A percentile compares a stretch with the other conserved stretches of the same genome.
Evolutionary conservation across 2,797 vertebrate species (phyloP).

Genomic region (Silurus lanzhouensis): DNA sequence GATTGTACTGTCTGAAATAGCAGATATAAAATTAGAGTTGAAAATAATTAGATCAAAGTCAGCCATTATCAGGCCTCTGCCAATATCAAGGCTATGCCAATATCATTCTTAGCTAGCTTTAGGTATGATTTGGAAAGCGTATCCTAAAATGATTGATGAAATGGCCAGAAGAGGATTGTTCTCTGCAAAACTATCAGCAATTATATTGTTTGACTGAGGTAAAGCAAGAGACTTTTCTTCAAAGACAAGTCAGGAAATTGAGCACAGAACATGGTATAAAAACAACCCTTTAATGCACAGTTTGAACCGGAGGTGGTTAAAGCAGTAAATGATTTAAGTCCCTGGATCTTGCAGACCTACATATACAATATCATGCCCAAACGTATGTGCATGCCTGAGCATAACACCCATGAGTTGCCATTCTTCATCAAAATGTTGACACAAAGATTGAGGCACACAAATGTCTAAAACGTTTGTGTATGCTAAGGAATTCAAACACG

Average conservation of each 20-base stretch:
- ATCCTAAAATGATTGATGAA: constrained; percentile 7
- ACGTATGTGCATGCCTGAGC: not conserved
- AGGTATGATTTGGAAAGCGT: not conserved
- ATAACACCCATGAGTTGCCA: no score
- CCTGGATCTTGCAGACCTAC: not conserved
- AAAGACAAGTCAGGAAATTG: not conserved
- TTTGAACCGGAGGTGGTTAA: not conserved
- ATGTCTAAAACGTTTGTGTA: not conserved
- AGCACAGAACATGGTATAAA: not conserved
- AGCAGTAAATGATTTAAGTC: not conserved
- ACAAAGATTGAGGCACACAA: not conserved
- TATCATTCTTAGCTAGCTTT: not conserved
- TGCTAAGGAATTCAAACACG: not conserved
- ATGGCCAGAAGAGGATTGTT: not conserved
- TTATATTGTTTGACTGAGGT: not conserved
- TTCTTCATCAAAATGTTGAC: not conserved
- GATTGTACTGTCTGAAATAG: not conserved
- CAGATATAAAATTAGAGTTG: not conserved
- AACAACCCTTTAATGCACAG: not conserved
- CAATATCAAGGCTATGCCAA: no score
- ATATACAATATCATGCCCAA: not conserved
- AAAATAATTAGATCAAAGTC: not conserved
- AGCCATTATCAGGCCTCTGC: not conserved
- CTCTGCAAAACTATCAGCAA: not conserved
- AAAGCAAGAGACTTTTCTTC: not conserved